Base-by-base conservation (phyloP, 2,113 vertebrate species). In the Myrmophylax atrothorax region DNA sequence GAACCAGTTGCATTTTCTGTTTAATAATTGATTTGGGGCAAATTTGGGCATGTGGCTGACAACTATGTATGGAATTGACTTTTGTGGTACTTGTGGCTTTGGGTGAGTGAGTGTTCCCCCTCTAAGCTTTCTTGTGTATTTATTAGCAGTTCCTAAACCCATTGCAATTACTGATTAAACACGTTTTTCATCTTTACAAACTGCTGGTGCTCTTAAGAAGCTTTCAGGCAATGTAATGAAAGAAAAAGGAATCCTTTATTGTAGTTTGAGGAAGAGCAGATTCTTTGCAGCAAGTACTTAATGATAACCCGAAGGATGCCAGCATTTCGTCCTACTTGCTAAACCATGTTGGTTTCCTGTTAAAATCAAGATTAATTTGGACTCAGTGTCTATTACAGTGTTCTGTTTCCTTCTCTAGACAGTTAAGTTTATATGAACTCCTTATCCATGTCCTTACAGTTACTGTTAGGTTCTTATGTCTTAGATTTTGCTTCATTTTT, bases 131-230 rank as follows among this genome's bases (percentile, higher is more conserved):
- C 74, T 15, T 56, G 56, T 90, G 14, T 95, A 79, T 96, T 97
- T 97, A 95, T 97, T 96, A 97, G 87, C 70, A 87, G 90, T 94
- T 92, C 96, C 72, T 93, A 90, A 96, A 97, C 92, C 73, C 79
- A 64, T 81, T 97, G 86, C 92, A 94, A 95, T 97, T 96, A 95
- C 94, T 22, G 73, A 91, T 97, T 96, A 96, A 97, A 89, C n/a
- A 29, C 5, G 1, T 28, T 81, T 97, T 97, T 97, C 75, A 94
- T 86, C 94, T 94, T 91, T 95, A 96, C 69, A 95, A 96, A 97
- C 93, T 84, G 75, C 66, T 74, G 42, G 76, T 94, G 63, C 79
- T 96, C 68, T 96, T 93, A 97, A 96, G 93, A 97, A 96, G 89
- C 94, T 98, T 96, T 96, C 96, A 95, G 92, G 92, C 86, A 79